Evolutionary conservation across 2,113 vertebrate genomes (phyloP).

Genomic region (Maccullochella peelii): DNA sequence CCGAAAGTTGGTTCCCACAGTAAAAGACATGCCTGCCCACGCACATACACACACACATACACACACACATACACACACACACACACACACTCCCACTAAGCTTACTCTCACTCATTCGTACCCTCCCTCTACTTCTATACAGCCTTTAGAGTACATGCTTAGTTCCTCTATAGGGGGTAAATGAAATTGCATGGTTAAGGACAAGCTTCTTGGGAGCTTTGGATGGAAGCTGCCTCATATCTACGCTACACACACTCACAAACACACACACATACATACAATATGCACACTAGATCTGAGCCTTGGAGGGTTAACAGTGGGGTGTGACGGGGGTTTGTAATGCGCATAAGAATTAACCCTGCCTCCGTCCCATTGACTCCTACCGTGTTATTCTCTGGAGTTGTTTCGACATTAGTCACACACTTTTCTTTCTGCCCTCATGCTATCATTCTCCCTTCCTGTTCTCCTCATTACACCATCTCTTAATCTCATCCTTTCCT

Average conservation of each 20-base stretch:
- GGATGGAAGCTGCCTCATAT: conserved; percentile 38
- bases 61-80: conserved; percentile 36
- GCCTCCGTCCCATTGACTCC: conserved; percentile 68
- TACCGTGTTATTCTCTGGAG: conserved; percentile 74
- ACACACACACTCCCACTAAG: conserved; percentile 28
- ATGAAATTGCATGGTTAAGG: conserved; percentile 73
- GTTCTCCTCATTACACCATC: conserved; percentile 65
- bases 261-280: conserved; percentile 21
- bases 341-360: conserved; percentile 77
- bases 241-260: conserved; percentile 30
- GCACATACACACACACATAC: neutral
- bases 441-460: conserved; percentile 65
- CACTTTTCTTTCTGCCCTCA: conserved; percentile 70
- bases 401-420: conserved; percentile 77
- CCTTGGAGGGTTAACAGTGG: conserved; percentile 71
- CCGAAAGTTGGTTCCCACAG: conserved; percentile 64
- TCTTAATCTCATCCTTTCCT: conserved; percentile 71
- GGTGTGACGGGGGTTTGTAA: conserved; percentile 76
- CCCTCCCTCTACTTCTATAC: conserved; percentile 36
- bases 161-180: conserved; percentile 75
- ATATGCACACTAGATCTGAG: conserved; percentile 41
- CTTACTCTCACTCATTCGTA: conserved; percentile 34
- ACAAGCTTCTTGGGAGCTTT: conserved; percentile 63
- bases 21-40: neutral
- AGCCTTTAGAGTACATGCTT: conserved; percentile 57